Percentiles rank a stretch among this genome's conserved stretches.
Evolutionary conservation across 2,888 invertebrate genomes (phyloP).

Genomic region (Hermaeophaga mercurialis): DNA sequence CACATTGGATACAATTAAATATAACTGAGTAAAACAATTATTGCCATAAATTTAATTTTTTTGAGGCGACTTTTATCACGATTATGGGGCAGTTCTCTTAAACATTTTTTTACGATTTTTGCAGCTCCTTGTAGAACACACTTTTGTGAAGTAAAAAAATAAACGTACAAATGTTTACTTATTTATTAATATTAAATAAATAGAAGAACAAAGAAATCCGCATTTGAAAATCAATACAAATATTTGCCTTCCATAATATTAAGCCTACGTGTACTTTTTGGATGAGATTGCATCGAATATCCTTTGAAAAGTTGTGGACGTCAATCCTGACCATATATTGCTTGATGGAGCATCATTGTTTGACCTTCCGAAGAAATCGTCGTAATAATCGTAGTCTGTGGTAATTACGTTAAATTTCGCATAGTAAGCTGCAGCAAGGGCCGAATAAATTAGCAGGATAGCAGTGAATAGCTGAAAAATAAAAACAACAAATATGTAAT

Average conservation of each 20-base stretch:
- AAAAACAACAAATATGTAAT: constrained; percentile 2
- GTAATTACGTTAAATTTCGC: constrained; percentile 84
- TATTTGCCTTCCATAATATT: background rate
- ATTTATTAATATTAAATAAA: constrained; percentile 8
- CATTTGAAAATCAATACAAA: background rate
- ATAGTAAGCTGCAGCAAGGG: constrained; percentile 85
- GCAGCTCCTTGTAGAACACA: no score
- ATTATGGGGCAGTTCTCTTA: no score
- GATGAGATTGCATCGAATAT: constrained; percentile 66
- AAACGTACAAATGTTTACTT: background rate
- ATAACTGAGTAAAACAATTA: no score
- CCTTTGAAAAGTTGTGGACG: constrained; percentile 68
- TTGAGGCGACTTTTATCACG: no score
- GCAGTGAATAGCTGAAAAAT: constrained; percentile 76
- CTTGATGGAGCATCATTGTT: constrained; percentile 55
- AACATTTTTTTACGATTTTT: no score
- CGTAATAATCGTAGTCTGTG: constrained; percentile 76
- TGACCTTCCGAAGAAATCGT: constrained; percentile 70
- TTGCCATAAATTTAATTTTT: no score
- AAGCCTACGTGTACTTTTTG: constrained; percentile 54
- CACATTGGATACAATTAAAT: no score
- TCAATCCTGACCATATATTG: constrained; percentile 62
- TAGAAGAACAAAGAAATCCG: background rate
- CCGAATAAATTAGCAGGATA: constrained; percentile 79
- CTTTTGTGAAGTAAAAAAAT: background rate